These are phyloP conservation scores for Argyrosomus japonicus DNA, from an alignment of 2,113 vertebrate genomes.

Conservation along the genomic window DNA sequence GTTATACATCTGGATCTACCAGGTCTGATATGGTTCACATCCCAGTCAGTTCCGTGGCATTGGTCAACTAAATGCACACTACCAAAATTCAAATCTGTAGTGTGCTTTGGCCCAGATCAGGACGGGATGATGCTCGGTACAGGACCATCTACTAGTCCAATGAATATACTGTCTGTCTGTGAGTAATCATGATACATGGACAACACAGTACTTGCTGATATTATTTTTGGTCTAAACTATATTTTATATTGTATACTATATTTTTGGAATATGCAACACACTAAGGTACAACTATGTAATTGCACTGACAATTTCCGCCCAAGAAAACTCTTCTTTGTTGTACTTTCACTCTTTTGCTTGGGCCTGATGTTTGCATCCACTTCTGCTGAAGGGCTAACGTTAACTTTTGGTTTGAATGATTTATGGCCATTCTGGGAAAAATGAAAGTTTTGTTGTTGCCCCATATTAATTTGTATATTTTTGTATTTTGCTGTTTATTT, in stretches of 20 bases:
- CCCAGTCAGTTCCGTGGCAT: background rate
- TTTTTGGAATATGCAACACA: background rate
- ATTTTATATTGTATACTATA: background rate
- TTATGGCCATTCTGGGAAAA: background rate
- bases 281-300: background rate
- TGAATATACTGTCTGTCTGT: background rate
- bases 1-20: background rate
- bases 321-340: background rate
- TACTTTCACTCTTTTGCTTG: background rate
- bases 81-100: background rate
- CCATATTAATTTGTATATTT: conserved; percentile 1
- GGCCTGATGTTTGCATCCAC: background rate
- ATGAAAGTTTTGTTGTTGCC: background rate
- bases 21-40: background rate
- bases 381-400: background rate
- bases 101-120: background rate
- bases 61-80: background rate
- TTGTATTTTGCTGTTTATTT: background rate
- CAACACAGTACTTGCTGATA: background rate
- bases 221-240: background rate
- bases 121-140: background rate
- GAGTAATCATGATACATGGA: background rate
- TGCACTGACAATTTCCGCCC: background rate
- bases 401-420: background rate
- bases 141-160: background rate